Base-by-base conservation (phyloP, 2,113 vertebrate genomes). In the Mustela nigripes region DNA sequence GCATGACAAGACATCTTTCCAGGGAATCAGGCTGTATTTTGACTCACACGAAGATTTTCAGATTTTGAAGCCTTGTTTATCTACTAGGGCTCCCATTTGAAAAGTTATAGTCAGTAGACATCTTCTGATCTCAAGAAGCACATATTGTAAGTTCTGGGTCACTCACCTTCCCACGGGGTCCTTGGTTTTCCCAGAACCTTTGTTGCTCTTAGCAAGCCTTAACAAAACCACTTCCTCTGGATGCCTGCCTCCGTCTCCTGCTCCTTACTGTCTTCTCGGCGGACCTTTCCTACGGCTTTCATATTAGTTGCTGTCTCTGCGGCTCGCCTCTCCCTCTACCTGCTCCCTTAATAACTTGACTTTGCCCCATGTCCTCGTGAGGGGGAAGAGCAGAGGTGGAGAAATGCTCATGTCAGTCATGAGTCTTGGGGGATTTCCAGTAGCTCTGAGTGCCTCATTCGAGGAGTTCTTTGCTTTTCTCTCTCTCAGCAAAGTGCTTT, bases 221-320 rank as follows among this genome's bases (percentile, higher is more conserved):
- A 36, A 84, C 24, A 93, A 98, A 98, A 98, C 96, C 95, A 98
- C 96, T 98, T 98, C 97, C 97, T 97, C 95, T 97, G 93, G 69
- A 67, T 8, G 92, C 33, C 39, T 85, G 93, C 33, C 81, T 36
- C 48, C 56, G 90, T 63, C 62, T 87, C 67, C 83, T 9, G 14
- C 74, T 24, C 11, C 45, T 63, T 1, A 7, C 79, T 7, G 5
- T 42, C 83, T 92, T 89, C 28, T 56, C 36, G 14, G 92, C 69
- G 22, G 80, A 80, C 69, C 60, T 83, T 33, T 15, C 0, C 5
- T 1, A 5, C 60, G 1, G 42, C 50, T 96, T 12, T 36, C 42
- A 2, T 36, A 36, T 36, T 10, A 10, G 26, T 74, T 92, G 24
- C 31, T 0, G 39, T 69, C 84, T 45, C 69, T 7, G 4, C 21